Evolutionary conservation across 2,888 invertebrate genomes (phyloP).

Genomic region (Pimpla rufipes): DNA sequence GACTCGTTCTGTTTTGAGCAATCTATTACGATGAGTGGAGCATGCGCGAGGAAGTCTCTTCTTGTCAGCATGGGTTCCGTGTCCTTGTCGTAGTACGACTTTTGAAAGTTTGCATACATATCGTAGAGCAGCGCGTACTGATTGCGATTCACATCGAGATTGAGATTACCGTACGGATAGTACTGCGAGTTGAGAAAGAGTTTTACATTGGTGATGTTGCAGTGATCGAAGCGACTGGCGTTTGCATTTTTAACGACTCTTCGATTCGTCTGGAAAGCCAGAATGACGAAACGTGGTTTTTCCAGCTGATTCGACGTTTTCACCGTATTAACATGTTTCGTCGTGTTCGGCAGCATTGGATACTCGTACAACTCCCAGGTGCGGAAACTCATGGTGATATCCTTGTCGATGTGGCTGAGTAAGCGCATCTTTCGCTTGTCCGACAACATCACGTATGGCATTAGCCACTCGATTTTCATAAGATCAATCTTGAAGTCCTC

Average conservation of each 20-base stretch:
- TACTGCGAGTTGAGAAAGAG: constrained; percentile 80
- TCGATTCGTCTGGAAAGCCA: constrained; percentile 81
- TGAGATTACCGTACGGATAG: constrained; percentile 78
- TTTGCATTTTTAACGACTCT: constrained; percentile 75
- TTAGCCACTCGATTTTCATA: constrained; percentile 68
- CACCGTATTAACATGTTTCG: constrained; percentile 76
- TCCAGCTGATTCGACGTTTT: constrained; percentile 79
- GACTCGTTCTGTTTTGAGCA: constrained; percentile 38
- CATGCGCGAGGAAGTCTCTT: constrained; percentile 21
- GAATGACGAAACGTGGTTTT: constrained; percentile 81
- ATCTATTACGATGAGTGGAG: constrained; percentile 24
- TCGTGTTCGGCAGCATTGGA: constrained; percentile 78
- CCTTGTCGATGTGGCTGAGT: constrained; percentile 63
- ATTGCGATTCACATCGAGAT: constrained; percentile 68
- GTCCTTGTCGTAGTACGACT: constrained; percentile 24
- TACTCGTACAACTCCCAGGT: constrained; percentile 83
- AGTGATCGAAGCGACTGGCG: constrained; percentile 73
- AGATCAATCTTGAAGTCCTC: constrained; percentile 75
- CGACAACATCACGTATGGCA: constrained; percentile 65
- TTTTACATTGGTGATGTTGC: constrained; percentile 79
- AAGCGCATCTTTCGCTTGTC: constrained; percentile 66
- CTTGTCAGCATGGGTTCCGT: constrained; percentile 36
- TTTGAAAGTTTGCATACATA: constrained; percentile 73
- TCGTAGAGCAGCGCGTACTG: constrained; percentile 73
- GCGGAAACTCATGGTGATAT: constrained; percentile 74